Evolutionary conservation across 2,797 vertebrate species (phyloP).

Genomic region (Danio jaintianensis): DNA sequence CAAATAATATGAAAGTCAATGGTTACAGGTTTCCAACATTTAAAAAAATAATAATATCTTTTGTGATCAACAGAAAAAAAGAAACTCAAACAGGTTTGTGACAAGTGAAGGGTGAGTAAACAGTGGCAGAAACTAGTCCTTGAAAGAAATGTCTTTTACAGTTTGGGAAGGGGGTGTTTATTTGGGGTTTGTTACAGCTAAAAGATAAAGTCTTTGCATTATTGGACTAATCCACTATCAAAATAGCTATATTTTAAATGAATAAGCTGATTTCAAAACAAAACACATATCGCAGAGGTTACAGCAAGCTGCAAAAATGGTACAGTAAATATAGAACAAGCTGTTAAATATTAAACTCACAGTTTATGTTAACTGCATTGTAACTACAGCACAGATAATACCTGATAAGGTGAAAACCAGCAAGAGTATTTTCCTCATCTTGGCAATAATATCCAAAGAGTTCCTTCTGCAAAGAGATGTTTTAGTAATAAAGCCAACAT

Average conservation of each 20-base stretch:
- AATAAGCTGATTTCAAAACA: not conserved
- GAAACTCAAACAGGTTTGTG: no score
- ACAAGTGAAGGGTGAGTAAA: no score
- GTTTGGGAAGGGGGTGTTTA: no score
- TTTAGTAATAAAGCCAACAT: not conserved
- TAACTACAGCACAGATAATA: constrained; percentile 47
- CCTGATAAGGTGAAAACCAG: constrained; percentile 67
- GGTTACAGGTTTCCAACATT: no score
- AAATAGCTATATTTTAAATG: not conserved
- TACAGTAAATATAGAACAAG: not conserved
- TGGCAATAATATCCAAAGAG: not conserved
- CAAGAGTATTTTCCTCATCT: constrained; percentile 58
- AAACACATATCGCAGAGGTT: not conserved
- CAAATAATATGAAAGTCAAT: no score
- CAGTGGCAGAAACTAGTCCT: no score
- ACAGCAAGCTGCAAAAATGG: not conserved
- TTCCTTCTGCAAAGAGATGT: constrained; percentile 2
- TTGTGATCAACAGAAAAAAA: no score
- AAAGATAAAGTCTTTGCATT: not conserved
- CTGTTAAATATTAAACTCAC: not conserved
- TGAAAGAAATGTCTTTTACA: no score
- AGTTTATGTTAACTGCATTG: constrained; percentile 52
- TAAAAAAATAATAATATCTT: no score
- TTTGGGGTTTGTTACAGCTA: no score
- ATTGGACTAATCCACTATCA: not conserved